Base-by-base conservation (phyloP, 2,797 vertebrate genomes). In the Hybognathus amarus region DNA sequence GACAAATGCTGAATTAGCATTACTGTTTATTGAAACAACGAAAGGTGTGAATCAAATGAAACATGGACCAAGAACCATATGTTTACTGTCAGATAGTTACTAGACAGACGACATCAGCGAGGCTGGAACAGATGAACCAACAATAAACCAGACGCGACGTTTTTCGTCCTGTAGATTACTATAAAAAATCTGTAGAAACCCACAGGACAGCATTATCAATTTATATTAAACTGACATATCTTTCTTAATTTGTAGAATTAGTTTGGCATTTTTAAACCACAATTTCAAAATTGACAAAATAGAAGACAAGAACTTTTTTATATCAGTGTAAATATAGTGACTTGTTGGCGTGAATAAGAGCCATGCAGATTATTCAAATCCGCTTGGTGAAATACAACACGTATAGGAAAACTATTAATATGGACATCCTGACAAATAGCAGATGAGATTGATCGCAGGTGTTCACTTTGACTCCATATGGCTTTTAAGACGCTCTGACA, bases 331-430 rank as follows among this genome's bases (percentile, higher is more conserved):
- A 87, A 85, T 86, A 87, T 90, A 86, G 85, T 42, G 66, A 86
- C 73, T 77, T 84, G 87, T 91, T 91, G 92, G 91, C 88, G 90
- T 77, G 77, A 86, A 90, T 91, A 86, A 82, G 79, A 87, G 78
- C 89, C 83, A 90, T 88, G 86, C 82, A 79, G 64, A 79, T 80
- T 71, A 78, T 73, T 40, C 20, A 12, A 68, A 50, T 66, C 30
- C 50, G 15, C 18, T 12, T 38, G 18, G 50, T 77, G 80, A 63
- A 47, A 61, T 33, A 22, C 73, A 36, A 70, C 61, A 68, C 38
- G 17, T 80, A 75, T 13, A 68, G n/a, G 74, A 67, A 71, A 52
- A 40, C 2, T 59, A 83, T 56, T 54, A 52, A 83, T 20, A 52
- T 11, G 11, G 77, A 71, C 40, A 50, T 24, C 33, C 30, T n/a